These are phyloP conservation scores for Endomychus coccineus DNA, from an alignment of 2,888 invertebrate species.

Conservation along the genomic window DNA sequence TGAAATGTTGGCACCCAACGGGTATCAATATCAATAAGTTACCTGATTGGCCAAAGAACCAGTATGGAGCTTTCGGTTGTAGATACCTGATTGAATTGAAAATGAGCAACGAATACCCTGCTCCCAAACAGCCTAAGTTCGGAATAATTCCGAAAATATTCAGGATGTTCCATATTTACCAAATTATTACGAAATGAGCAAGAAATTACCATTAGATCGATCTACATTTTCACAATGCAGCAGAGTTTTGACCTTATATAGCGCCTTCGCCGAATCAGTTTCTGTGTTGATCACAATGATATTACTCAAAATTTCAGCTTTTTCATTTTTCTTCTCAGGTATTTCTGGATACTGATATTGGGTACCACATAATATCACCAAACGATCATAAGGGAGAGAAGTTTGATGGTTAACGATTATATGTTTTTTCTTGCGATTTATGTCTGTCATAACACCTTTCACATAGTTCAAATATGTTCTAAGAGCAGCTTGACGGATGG, in stretches of 20 bases:
- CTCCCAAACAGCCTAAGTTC: too few species aligned
- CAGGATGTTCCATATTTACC: too few species aligned
- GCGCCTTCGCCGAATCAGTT: conserved; percentile 43
- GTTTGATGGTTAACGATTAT: conserved; percentile 46
- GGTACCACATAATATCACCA: conserved; percentile 50
- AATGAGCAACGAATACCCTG: too few species aligned
- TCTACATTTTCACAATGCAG: too few species aligned
- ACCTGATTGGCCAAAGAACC: too few species aligned
- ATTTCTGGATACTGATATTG: conserved; percentile 47
- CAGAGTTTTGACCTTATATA: conserved; percentile 8
- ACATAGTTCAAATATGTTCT: conserved; percentile 60
- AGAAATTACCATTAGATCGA: too few species aligned
- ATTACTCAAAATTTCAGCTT: conserved; percentile 48
- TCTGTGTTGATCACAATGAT: conserved; percentile 56
- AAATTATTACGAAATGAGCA: too few species aligned
- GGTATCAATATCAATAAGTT: too few species aligned
- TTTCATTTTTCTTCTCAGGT: not conserved
- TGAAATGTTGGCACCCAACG: too few species aligned
- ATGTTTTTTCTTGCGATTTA: conserved; percentile 51
- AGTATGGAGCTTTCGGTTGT: too few species aligned
- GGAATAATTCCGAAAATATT: too few species aligned
- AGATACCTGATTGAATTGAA: too few species aligned
- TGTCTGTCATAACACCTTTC: conserved; percentile 52
- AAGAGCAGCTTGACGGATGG: conserved; percentile 51
- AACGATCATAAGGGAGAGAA: conserved; percentile 47